A percentile compares a stretch with the other conserved stretches of the same genome.
These are phyloP conservation scores for Nemoura dubitans DNA, from an alignment of 2,888 invertebrate genomes.

Conservation along the genomic window DNA sequence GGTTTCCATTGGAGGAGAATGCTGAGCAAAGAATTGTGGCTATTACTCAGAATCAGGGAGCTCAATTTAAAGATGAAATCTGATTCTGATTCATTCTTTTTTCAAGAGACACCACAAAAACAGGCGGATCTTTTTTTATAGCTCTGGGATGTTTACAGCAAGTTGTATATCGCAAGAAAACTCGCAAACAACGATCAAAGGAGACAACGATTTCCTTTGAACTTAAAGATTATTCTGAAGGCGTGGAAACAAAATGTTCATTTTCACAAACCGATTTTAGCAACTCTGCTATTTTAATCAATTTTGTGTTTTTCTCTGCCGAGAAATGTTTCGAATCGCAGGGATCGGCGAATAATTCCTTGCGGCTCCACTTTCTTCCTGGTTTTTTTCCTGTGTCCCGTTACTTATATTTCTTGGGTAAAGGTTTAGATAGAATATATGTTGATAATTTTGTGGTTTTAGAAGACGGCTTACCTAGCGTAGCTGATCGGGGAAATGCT, in stretches of 20 bases:
- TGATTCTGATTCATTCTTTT: background rate
- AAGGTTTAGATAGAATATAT: no score
- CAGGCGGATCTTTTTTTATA: background rate
- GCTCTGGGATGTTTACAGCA: background rate
- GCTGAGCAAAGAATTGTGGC: conserved; percentile 8
- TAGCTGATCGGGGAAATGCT: no score
- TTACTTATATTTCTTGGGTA: no score
- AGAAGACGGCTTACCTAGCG: no score
- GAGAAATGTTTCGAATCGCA: no score
- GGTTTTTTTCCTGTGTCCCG: no score
- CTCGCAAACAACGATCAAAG: background rate
- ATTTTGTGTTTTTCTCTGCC: no score
- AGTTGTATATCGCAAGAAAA: background rate
- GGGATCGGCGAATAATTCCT: no score
- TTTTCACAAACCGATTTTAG: no score
- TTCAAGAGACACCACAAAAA: background rate
- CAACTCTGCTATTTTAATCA: no score
- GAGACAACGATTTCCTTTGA: background rate
- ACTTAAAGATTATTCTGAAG: background rate
- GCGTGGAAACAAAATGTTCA: background rate
- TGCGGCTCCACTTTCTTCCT: no score
- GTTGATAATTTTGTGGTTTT: no score
- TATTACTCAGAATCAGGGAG: conserved; percentile 24
- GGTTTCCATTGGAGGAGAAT: background rate
- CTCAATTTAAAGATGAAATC: conserved; percentile 24